Base-by-base conservation (phyloP, 92 coral and sea anemone genomes). In the Siderastrea siderea region DNA sequence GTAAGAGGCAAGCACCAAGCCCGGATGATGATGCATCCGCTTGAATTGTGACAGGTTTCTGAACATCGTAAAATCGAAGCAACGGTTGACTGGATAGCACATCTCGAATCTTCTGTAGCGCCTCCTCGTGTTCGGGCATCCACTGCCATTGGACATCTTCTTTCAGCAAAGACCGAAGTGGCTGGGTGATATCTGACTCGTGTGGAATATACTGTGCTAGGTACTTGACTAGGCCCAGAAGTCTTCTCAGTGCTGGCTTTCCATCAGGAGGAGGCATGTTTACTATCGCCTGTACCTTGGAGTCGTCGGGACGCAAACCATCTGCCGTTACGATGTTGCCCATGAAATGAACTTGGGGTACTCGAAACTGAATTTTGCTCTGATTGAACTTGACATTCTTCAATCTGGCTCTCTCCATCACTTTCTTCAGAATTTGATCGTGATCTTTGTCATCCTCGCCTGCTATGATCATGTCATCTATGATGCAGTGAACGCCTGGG, bases 401-500 rank as follows among this genome's bases (percentile, higher is more conserved):
- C 72, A 49, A 53, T 54, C 79, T 73, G 3, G 79, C 85, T 49
- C 88, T 45, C 44, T 84, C 81, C 26, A 90, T 81, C 3, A 82
- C 80, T 64, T 55, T 44, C 15, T 11, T 82, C 17, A 89, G 58
- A 13, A 58, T 55, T n/a, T 3, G 46, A 67, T 90, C 93, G 60
- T 85, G 87, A 66, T 82, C 84, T 16, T 5, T 81, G 55, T 12
- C 12, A 6, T 81, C 88, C 12, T 50, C 15, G 3, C 95, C 88
- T 0, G 84, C 48, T 13, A 92, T 59, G 49, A 84, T 84, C 75
- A 92, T 88, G 89, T 84, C 92, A 60, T 88, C 92, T 51, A 72
- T 67, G 8, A 87, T 88, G 6, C 82, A 79, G 10, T 67, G 80
- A 12, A 66, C 89, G 3, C 89, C 87, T 15, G 83, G 78, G 19